Evolutionary conservation across 2,113 vertebrate genomes (phyloP).

Genomic region (Galeopterus variegatus): DNA sequence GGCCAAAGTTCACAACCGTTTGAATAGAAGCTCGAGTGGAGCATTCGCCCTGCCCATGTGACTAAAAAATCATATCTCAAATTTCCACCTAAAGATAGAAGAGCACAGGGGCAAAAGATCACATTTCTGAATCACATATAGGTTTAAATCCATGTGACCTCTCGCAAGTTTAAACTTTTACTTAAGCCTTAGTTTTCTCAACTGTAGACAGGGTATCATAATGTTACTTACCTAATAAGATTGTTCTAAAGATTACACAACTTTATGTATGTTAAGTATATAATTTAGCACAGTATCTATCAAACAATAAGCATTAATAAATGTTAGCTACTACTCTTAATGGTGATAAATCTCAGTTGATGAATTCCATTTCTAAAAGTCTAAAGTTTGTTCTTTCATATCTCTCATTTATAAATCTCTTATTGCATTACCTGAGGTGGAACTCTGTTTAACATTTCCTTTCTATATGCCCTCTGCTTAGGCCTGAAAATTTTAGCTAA

Average conservation of each 20-base stretch:
- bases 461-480: background rate
- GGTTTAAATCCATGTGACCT: background rate
- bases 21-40: background rate
- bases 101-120: background rate
- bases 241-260: conserved; percentile 10
- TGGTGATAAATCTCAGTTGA: background rate
- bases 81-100: background rate
- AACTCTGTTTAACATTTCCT: background rate
- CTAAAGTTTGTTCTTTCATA: background rate
- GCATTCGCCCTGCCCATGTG: background rate
- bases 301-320: background rate
- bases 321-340: background rate
- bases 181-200: background rate
- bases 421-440: background rate
- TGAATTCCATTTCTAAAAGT: background rate
- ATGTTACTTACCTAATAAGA: background rate
- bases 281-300: background rate
- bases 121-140: background rate
- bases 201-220: background rate
- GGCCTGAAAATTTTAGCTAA: background rate
- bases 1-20: conserved; percentile 5
- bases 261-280: background rate
- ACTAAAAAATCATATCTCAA: background rate
- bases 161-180: background rate
- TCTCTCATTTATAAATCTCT: background rate